Conservation (phyloP, 2,797 vertebrate species). For the Ctenosaura bakeri region DNA sequence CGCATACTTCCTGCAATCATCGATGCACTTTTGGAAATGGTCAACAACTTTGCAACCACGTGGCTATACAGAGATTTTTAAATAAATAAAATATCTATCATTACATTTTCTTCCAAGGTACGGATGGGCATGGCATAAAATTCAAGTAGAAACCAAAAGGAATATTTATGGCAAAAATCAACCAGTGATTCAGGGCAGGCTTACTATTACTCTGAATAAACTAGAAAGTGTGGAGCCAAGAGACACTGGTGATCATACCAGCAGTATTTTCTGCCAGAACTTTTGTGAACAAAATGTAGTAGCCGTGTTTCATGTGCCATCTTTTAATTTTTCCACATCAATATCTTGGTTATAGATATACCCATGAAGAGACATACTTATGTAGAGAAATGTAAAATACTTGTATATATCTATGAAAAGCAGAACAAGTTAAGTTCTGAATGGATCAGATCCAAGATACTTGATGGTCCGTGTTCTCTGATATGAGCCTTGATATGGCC, state of each 20-base stretch:
- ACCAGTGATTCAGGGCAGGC: background rate
- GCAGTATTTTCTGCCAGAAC: background rate
- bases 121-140: conserved; percentile 56
- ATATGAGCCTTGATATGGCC: no score
- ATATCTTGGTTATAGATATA: background rate
- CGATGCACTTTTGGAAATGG: conserved; percentile 79
- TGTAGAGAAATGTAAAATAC: background rate
- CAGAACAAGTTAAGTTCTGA: no score
- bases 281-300: background rate
- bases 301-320: background rate
- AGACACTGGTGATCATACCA: background rate
- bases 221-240: background rate
- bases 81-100: conserved; percentile 66
- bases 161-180: background rate
- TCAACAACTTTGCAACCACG: conserved; percentile 83
- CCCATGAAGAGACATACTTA: background rate
- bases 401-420: background rate
- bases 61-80: conserved; percentile 75
- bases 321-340: conserved; percentile 3
- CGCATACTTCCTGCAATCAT: conserved; percentile 83
- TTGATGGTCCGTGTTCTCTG: no score
- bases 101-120: conserved; percentile 74
- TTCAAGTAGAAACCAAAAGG: conserved; percentile 12
- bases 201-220: background rate
- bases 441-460: no score